A percentile compares a stretch with the other conserved stretches of the same genome.
phyloP scores from a whole-genome alignment of 2,113 vertebrate species.

The Puntigrus tetrazona region DNA sequence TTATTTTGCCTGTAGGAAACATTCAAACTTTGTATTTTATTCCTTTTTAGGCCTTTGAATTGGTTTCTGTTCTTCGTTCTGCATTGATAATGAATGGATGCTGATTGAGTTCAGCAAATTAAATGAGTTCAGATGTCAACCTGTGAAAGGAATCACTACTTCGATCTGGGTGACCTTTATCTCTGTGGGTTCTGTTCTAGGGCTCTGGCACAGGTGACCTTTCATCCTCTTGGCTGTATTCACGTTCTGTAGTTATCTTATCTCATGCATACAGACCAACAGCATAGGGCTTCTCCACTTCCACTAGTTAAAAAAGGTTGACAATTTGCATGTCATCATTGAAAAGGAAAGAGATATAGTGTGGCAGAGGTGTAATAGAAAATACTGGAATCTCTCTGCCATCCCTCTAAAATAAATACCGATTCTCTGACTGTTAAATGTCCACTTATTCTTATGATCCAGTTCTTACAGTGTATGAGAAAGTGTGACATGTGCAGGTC shows the following conservation, averaged over 20 bases:
- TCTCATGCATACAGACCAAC: conserved; percentile 55
- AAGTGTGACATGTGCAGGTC: background rate
- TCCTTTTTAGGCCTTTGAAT: conserved; percentile 21
- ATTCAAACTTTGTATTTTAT: background rate
- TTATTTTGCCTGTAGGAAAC: background rate
- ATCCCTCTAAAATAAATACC: background rate
- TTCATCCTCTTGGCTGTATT: conserved; percentile 62
- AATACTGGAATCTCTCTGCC: background rate
- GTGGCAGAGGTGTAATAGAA: conserved; percentile 20
- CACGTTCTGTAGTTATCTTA: conserved; percentile 60
- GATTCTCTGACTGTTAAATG: background rate
- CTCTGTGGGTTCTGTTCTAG: conserved; percentile 37
- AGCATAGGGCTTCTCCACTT: conserved; percentile 12
- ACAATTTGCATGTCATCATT: conserved; percentile 30
- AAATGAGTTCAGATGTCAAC: conserved; percentile 60
- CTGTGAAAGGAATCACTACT: conserved; percentile 61
- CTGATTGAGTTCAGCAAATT: conserved; percentile 42
- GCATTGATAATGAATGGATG: conserved; percentile 22
- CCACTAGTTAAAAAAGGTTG: background rate
- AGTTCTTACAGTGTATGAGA: background rate
- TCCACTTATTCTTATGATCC: background rate
- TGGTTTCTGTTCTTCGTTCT: background rate
- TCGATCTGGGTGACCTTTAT: conserved; percentile 70
- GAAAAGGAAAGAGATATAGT: conserved; percentile 12
- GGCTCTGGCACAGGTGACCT: conserved; percentile 63